These are phyloP conservation scores for Galerucella pusilla DNA, from an alignment of 2,888 invertebrate species.

Conservation along the genomic window DNA sequence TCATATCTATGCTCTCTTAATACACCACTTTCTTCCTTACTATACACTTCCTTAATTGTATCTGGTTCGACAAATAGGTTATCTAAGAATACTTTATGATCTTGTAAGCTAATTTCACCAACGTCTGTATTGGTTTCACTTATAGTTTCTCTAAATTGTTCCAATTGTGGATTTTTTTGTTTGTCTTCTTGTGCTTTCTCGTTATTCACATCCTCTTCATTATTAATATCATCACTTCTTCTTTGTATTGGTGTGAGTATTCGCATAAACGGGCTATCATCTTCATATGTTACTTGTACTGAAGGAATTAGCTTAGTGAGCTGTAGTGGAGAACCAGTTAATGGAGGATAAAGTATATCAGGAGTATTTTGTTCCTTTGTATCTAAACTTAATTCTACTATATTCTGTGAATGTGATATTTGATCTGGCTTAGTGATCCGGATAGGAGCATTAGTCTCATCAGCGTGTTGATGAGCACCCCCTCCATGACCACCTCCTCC, in stretches of 20 bases:
- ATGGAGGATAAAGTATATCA: conserved; percentile 16
- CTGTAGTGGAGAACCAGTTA: background rate
- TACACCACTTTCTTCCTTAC: background rate
- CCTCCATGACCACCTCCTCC: conserved; percentile 42
- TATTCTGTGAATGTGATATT: background rate
- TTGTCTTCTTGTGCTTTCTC: background rate
- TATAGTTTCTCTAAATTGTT: background rate
- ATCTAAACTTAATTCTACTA: background rate
- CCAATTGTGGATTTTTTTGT: background rate
- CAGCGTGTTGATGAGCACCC: conserved; percentile 30
- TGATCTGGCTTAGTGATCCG: background rate
- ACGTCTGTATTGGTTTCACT: background rate
- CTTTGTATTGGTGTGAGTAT: background rate
- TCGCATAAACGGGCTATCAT: background rate
- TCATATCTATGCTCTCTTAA: background rate
- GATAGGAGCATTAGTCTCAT: conserved; percentile 13
- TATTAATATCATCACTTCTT: conserved; percentile 5
- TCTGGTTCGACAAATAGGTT: background rate
- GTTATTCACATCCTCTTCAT: background rate
- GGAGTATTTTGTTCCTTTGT: background rate
- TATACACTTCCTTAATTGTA: background rate
- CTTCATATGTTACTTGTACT: background rate
- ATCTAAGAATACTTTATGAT: background rate
- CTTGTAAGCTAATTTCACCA: background rate
- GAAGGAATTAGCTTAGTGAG: background rate